Evolutionary conservation across 2,888 invertebrate genomes (phyloP).

Genomic region (Spicauda simplicius): DNA sequence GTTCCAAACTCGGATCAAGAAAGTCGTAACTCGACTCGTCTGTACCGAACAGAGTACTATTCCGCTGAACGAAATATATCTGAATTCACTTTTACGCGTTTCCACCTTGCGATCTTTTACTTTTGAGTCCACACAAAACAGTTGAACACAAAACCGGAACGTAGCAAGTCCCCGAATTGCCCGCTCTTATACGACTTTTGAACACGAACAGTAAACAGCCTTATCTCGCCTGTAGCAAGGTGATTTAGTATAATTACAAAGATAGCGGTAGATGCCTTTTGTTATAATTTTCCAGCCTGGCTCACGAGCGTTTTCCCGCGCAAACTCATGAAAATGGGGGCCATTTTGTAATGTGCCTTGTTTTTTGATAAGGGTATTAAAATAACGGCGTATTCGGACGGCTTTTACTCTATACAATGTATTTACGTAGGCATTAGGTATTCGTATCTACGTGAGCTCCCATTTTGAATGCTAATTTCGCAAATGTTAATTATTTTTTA

Average conservation of each 20-base stretch:
- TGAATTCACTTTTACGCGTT: slow-evolving; percentile 48
- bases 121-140: slow-evolving; percentile 51
- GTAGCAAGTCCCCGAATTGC: slow-evolving; percentile 59
- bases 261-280: slow-evolving; percentile 85
- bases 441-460: slow-evolving; percentile 74
- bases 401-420: slow-evolving; percentile 67
- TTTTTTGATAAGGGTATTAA: slow-evolving; percentile 85
- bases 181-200: slow-evolving; percentile 69
- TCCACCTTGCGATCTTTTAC: slow-evolving; percentile 57
- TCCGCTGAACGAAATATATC: slow-evolving; percentile 53
- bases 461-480: slow-evolving; percentile 78
- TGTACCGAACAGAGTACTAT: slow-evolving; percentile 51
- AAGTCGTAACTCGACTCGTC: slow-evolving; percentile 60
- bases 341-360: slow-evolving; percentile 84
- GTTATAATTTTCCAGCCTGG: slow-evolving; percentile 84
- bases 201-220: slow-evolving; percentile 63
- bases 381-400: slow-evolving; percentile 78
- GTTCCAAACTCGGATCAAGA: slow-evolving; percentile 54
- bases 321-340: slow-evolving; percentile 81
- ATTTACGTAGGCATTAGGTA: slow-evolving; percentile 62
- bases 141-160: slow-evolving; percentile 57
- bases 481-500: slow-evolving; percentile 75
- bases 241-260: slow-evolving; percentile 86
- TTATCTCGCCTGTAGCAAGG: slow-evolving; percentile 84
- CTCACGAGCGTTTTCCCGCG: slow-evolving; percentile 80